Base-by-base conservation (phyloP, 1,140 invertebrate species). In the Agrypnia vestita region DNA sequence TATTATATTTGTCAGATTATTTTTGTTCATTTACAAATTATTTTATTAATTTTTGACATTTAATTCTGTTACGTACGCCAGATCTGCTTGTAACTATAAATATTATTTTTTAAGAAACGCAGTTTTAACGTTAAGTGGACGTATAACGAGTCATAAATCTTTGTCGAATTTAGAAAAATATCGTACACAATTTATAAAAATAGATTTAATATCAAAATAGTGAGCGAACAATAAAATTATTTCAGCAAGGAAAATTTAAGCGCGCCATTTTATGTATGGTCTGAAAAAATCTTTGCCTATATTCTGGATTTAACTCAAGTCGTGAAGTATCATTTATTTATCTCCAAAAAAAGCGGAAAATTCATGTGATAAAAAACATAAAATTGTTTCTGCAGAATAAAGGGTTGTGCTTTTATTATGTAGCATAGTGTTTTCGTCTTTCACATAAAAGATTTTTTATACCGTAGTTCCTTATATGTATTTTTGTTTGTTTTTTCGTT, bases 271-370 rank as follows among this genome's bases (percentile, higher is more conserved):
- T 64, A 64, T 64, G 61, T 19, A 21, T 21, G 61, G 12, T 64
- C 19, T 9, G 61, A 64, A 64, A 64, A 59, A 21, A 19, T 21
- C n/a, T 59, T 19, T 19, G 19, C 35, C 35, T 25, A 13, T 51
- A 51, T 62, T 43, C 59, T 21, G 13, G 7, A 25, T 64, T 64
- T 64, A 25, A 64, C 35, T 19, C 25, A 13, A 19, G 61, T 64
- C 61, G n/a, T 35, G 25, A 64, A 64, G 61, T 25, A 64, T 35
- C 35, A 64, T 19, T 64, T 13, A 64, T 64, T 64, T 64, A 64
- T 64, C 35, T 64, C n/a, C 61, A 19, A n/a, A n/a, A 64, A 35
- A n/a, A 51, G 49, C n/a, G n/a, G 61, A 17, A 64, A 43, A 64
- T 43, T 64, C 61, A 64, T 43, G 25, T 64, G 15, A 19, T 59